Percentiles rank a stretch among this genome's conserved stretches.
Evolutionary conservation across 2,888 invertebrate species (phyloP).

Genomic region (Cephus spinipes): DNA sequence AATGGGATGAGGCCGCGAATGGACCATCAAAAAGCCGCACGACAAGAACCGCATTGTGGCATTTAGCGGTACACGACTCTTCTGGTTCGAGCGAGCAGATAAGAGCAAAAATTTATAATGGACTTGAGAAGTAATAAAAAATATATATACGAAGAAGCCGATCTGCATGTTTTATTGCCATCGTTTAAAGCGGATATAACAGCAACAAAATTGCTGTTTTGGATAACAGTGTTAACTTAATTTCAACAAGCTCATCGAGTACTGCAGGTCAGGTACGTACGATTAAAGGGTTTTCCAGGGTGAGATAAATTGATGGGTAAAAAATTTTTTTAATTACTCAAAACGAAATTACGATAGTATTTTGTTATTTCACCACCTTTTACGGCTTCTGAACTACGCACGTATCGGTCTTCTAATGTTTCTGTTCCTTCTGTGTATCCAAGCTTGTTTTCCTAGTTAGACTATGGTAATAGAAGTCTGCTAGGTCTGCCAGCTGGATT

Average conservation of each 20-base stretch:
- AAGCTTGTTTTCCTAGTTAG: not conserved
- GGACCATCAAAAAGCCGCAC: constrained; percentile 15
- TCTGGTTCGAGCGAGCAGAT: not conserved
- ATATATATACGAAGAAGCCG: not conserved
- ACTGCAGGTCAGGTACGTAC: not conserved
- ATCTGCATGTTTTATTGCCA: not conserved
- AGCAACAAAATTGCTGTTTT: not conserved
- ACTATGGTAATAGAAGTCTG: not conserved
- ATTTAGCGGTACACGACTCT: constrained; percentile 4
- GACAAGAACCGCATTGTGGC: constrained; percentile 30
- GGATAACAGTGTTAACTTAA: not conserved
- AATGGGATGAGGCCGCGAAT: not conserved
- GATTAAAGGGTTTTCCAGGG: no score
- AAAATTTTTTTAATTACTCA: not conserved
- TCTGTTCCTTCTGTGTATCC: not conserved
- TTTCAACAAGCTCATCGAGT: no score
- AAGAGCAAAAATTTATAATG: not conserved
- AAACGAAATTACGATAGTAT: not conserved
- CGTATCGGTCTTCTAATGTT: not conserved
- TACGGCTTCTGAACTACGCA: not conserved
- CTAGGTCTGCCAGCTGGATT: not conserved
- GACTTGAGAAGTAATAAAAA: not conserved
- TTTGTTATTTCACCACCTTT: not conserved
- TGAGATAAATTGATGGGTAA: not conserved
- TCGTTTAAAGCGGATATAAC: not conserved